Percentiles rank a stretch among this genome's conserved stretches.
These are phyloP conservation scores for Corynorhinus townsendii DNA, from an alignment of 2,113 vertebrate genomes.

Conservation along the genomic window DNA sequence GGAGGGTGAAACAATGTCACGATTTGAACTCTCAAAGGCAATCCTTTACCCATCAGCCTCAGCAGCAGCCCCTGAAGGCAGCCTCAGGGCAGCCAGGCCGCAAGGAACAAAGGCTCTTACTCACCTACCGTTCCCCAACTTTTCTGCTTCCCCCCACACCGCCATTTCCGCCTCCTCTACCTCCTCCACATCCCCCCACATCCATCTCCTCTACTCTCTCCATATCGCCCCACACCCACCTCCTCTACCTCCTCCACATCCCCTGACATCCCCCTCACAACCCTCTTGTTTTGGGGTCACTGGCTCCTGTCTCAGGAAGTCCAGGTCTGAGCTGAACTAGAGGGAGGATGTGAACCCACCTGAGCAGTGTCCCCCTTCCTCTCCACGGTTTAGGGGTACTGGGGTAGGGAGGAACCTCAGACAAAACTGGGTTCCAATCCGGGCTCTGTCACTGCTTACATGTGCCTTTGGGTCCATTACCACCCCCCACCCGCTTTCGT, in stretches of 20 bases:
- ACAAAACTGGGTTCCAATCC: not conserved
- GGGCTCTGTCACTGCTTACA: fast-evolving
- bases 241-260: too few species aligned
- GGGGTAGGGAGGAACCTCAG: not conserved
- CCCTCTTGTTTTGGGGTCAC: too few species aligned
- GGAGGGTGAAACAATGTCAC: not conserved
- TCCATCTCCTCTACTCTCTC: too few species aligned
- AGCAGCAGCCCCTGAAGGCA: not conserved
- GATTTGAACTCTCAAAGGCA: not conserved
- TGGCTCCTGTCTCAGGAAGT: too few species aligned
- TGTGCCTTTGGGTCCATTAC: fast-evolving
- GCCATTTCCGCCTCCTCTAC: too few species aligned
- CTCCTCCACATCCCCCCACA: too few species aligned
- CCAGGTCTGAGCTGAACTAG: not conserved
- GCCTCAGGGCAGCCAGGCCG: not conserved
- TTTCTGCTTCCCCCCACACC: too few species aligned
- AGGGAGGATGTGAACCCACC: not conserved
- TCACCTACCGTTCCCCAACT: too few species aligned
- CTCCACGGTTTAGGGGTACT: not conserved
- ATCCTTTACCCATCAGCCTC: not conserved
- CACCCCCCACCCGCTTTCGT: too few species aligned
- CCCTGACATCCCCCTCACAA: too few species aligned
- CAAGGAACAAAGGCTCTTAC: not conserved
- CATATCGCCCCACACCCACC: too few species aligned
- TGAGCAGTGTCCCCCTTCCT: not conserved